Evolutionary conservation across 53 echinoderm and acorn worm genomes (phyloP), one percentile per base, ranked within the genome.

Genomic region (Astropecten irregularis): DNA sequence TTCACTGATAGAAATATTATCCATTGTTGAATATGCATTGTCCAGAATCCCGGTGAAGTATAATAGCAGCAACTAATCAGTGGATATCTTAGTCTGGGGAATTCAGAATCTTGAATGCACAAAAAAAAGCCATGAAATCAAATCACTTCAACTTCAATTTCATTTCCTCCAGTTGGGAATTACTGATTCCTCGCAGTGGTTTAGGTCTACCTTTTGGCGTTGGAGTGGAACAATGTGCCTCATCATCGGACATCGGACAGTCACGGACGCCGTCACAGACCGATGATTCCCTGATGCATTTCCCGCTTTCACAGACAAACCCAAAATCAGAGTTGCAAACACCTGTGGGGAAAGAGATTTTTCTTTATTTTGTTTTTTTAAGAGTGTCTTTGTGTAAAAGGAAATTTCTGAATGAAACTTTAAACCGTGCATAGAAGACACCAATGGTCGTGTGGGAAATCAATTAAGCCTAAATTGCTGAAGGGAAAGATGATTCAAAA

Each of bases 311-410:
- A 46, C 68, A 68, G n/a, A 68, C 42, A 46, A 68, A 68, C 1
- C 68, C 68, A 8, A 68, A 16, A 20, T 9, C 68, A 28, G 68
- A 44, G 68, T 68, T 68, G 68, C 68, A 68, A n/a, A 68, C 7
- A 68, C 68, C 68, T 68, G 15, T 18, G 68, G 5, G 54, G 23
- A 67, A 23, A 38, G 2, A 37, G 65, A 37, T 40, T 69, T 69
- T 19, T 48, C 13, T 67, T 25, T 69, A 69, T 44, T 69, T 40
- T 42, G 3, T 10, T 20, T 47, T 15, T 38, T 34, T 18, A 13
- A 13, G 53, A 53, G 11, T 53, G 4, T 53, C n/a, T 53, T 53
- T 13, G n/a, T 13, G 53, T 53, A 6, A 53, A 16, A 3, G 8
- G 47, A 14, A 9, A 46, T 46, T 14, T 46, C 53, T 18, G 20